These are phyloP conservation scores for Melanotaenia parkinsoni DNA, from an alignment of 2,797 vertebrate species.

Conservation along the genomic window DNA sequence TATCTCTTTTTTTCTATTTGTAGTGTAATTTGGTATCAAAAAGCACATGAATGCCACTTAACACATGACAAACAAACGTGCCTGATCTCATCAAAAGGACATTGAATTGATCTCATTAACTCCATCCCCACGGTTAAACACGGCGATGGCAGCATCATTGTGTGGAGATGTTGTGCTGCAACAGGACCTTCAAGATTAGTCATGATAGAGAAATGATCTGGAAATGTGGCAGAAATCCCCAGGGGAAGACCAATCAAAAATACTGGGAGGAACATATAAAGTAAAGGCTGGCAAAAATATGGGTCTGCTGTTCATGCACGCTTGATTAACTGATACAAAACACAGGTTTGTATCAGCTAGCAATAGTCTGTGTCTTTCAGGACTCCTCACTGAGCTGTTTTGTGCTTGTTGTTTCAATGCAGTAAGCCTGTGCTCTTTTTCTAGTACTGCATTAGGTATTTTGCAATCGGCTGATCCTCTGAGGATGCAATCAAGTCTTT, in stretches of 20 bases:
- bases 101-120: not conserved
- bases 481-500: conserved; percentile 55
- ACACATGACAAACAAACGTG: too few relatives aligned
- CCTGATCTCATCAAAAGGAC: too few relatives aligned
- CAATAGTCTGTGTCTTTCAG: not conserved
- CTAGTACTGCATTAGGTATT: conserved; percentile 42
- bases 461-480: conserved; percentile 54
- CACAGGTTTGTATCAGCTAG: conserved; percentile 8
- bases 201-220: not conserved
- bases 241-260: too few relatives aligned
- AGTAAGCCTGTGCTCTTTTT: conserved; percentile 27
- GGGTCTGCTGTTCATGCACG: too few relatives aligned
- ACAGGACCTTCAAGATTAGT: not conserved
- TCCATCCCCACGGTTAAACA: not conserved
- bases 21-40: not conserved
- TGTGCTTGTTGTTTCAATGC: conserved; percentile 14
- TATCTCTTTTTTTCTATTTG: not conserved
- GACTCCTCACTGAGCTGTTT: not conserved
- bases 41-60: not conserved
- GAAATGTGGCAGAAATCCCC: not conserved
- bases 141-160: not conserved
- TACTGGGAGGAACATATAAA: not conserved
- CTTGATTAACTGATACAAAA: conserved; percentile 7
- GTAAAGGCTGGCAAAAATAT: not conserved
- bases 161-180: not conserved